Percentiles rank a stretch among this genome's conserved stretches.
These are phyloP conservation scores for Cliona cf. orientalis DNA, from an alignment of 37 sponge, comb jelly and placozoan genomes.

Conservation along the genomic window DNA sequence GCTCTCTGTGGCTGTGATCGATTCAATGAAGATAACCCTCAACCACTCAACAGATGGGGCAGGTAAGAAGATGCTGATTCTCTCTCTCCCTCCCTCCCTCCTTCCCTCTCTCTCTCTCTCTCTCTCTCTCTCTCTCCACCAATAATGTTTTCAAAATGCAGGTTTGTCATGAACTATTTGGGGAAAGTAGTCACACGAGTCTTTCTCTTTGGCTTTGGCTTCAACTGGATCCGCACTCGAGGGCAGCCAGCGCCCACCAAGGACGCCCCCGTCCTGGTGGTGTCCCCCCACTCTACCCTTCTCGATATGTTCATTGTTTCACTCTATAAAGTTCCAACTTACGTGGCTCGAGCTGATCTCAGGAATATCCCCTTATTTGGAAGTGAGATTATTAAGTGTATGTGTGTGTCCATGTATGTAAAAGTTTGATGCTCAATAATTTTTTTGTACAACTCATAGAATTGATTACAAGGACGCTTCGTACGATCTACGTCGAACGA, in stretches of 20 bases:
- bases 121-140: neutral
- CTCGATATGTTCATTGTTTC: slow-evolving; percentile 51
- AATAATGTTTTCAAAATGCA: too few relatives aligned
- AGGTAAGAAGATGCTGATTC: slow-evolving; percentile 16
- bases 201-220: slow-evolving; percentile 66
- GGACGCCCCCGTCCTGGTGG: slow-evolving; percentile 68
- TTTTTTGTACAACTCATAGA: slow-evolving; percentile 13
- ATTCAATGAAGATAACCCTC: slow-evolving; percentile 34
- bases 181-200: neutral
- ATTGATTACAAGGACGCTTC: slow-evolving; percentile 5
- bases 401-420: neutral
- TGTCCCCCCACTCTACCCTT: slow-evolving; percentile 67
- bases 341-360: slow-evolving; percentile 26
- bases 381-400: slow-evolving; percentile 34
- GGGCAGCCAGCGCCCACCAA: slow-evolving; percentile 24
- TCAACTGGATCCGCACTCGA: slow-evolving; percentile 55
- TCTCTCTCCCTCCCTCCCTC: neutral
- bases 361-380: slow-evolving; percentile 54
- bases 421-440: neutral
- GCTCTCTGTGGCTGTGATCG: slow-evolving; percentile 9
- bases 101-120: neutral
- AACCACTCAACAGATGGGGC: slow-evolving; percentile 40
- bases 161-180: neutral
- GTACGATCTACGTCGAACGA: slow-evolving; percentile 67
- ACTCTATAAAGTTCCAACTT: slow-evolving; percentile 32